These are phyloP conservation scores for Enteromius thamalakanensis DNA, from an alignment of 2,797 vertebrate species.

Conservation along the genomic window DNA sequence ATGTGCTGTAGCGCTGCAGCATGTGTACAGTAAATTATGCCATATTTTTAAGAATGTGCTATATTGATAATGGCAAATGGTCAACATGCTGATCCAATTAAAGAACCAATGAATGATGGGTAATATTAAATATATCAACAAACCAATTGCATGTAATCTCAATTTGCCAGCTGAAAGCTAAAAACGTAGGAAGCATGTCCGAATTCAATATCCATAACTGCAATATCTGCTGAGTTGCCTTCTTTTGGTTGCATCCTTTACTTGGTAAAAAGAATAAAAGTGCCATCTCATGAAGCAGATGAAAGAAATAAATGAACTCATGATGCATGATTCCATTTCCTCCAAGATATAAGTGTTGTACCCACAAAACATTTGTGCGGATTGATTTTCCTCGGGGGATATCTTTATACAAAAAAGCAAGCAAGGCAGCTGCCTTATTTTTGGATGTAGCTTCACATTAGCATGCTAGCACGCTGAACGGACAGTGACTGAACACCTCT, in stretches of 20 bases:
- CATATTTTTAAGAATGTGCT: neutral
- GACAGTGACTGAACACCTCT: neutral
- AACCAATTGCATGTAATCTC: conserved; percentile 72
- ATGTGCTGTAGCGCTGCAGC: neutral
- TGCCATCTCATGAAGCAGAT: neutral
- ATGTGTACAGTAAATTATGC: neutral
- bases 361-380: neutral
- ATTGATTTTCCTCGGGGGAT: neutral
- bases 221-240: neutral
- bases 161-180: conserved; percentile 62
- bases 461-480: neutral
- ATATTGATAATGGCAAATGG: neutral
- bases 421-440: neutral
- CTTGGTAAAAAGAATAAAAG: neutral
- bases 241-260: neutral
- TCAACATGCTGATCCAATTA: conserved; percentile 10
- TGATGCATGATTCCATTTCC: neutral
- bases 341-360: neutral
- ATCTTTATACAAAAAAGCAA: neutral
- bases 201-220: neutral
- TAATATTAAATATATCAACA: conserved; percentile 69
- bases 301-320: neutral
- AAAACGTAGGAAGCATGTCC: neutral
- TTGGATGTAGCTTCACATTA: neutral
- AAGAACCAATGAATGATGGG: conserved; percentile 68